phyloP scores from a whole-genome alignment of 2,888 invertebrate genomes.

The Ctenicera cuprea region DNA sequence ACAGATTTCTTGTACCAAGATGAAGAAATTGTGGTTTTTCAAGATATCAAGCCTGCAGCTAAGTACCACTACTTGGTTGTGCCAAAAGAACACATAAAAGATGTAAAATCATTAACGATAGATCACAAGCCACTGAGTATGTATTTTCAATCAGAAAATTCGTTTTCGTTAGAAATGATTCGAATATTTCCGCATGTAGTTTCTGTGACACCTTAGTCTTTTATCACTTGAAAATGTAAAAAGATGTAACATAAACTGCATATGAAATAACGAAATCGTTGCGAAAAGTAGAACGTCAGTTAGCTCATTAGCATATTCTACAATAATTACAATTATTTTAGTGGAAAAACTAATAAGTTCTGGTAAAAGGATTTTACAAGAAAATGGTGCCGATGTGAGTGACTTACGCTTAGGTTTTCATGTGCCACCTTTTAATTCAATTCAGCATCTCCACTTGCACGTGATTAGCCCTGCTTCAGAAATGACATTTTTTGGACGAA shows the following conservation, averaged over 20 bases:
- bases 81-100: conserved; percentile 85
- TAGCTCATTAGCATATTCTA: too few relatives aligned
- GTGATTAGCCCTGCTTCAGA: conserved; percentile 86
- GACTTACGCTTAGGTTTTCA: conserved; percentile 85
- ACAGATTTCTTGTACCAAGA: conserved; percentile 83
- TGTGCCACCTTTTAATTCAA: conserved; percentile 92
- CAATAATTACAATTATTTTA: conserved; percentile 71
- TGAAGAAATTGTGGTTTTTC: conserved; percentile 85
- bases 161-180: too few relatives aligned
- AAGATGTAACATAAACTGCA: conserved; percentile 32
- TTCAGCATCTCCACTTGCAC: conserved; percentile 90
- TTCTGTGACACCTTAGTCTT: too few relatives aligned
- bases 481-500: conserved; percentile 80
- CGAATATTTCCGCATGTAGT: too few relatives aligned
- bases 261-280: conserved; percentile 1
- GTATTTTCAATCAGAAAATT: conserved; percentile 61
- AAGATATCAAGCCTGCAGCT: conserved; percentile 89
- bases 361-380: conserved; percentile 74
- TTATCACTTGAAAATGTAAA: too few relatives aligned
- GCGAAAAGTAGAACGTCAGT: too few relatives aligned
- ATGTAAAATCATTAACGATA: conserved; percentile 80
- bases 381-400: conserved; percentile 71
- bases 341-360: conserved; percentile 81
- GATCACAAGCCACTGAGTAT: conserved; percentile 83
- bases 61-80: conserved; percentile 87